Evolutionary conservation across 2,888 invertebrate species (phyloP), one percentile per base, ranked within the genome.

Genomic region (Ptychoptera albimana): DNA sequence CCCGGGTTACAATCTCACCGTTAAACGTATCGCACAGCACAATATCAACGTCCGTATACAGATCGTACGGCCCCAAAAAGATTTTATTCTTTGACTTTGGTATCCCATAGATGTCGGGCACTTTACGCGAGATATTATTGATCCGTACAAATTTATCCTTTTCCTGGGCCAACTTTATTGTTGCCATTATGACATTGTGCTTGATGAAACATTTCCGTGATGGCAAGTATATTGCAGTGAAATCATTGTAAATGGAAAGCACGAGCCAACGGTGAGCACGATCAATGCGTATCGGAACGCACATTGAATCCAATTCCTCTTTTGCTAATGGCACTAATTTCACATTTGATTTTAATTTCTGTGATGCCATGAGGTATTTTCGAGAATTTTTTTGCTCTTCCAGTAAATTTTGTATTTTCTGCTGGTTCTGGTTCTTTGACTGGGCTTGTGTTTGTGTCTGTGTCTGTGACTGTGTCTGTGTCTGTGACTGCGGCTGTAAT

Each of bases 221-320:
- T 2, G 62, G 62, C 12, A 66, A 58, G 39, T 59, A 64, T 40
- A 66, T 60, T 45, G 64, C 64, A 5, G 65, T 63, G 44, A 64
- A 66, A 50, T 66, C 65, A 46, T 59, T 58, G 13, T 50, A 56
- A 3, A 65, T 49, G 37, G 60, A 58, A 2, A 66, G 49, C 12
- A 64, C 59, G 6, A 63, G 53, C 64, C 66, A 66, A 30, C 59
- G 57, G 48, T 63, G 63, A 47, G 61, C 58, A 0, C 50, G 39
- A 2, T 40, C 37, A 4, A 55, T 48, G 2, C 50, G 42, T 42
- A 60, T 57, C 0, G 64, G 64, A 6, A 57, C 52, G 16, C 55
- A 55, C 35, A 63, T 51, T 15, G 60, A 58, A 2, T 47, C 44
- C 12, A 59, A 52, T 30, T 63, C 60, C 2, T 12, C 23, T n/a